Percentiles rank a stretch among this genome's conserved stretches.
Evolutionary conservation across 2,888 invertebrate genomes (phyloP).

Genomic region (Boloria euphrosyne): DNA sequence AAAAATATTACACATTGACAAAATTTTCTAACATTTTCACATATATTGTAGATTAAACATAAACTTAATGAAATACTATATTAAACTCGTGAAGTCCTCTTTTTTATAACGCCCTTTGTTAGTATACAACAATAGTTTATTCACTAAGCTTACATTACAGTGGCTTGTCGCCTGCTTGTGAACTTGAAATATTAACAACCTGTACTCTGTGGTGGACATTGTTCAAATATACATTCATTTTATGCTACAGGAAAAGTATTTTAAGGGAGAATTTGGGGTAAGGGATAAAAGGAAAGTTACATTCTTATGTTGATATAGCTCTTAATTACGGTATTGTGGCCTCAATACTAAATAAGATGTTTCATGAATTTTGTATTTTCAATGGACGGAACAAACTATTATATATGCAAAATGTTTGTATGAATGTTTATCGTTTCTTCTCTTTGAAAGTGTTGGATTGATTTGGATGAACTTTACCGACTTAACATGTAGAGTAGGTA

Average conservation of each 20-base stretch:
- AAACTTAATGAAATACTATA: not conserved
- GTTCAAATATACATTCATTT: constrained; percentile 20
- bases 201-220: constrained; percentile 21
- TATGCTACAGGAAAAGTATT: constrained; percentile 26
- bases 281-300: constrained; percentile 16
- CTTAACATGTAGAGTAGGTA: too few species aligned
- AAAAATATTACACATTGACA: too few species aligned
- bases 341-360: not conserved
- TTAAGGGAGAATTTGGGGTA: constrained; percentile 12
- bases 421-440: too few species aligned
- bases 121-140: constrained; percentile 31
- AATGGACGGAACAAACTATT: too few species aligned
- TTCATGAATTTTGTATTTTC: not conserved
- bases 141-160: constrained; percentile 24
- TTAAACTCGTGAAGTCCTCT: constrained; percentile 7
- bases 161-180: constrained; percentile 22
- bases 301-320: constrained; percentile 5
- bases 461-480: too few species aligned
- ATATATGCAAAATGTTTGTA: too few species aligned
- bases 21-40: too few species aligned
- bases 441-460: too few species aligned
- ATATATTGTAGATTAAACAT: too few species aligned
- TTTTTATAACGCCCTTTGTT: constrained; percentile 19
- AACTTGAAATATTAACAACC: constrained; percentile 34
- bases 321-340: constrained; percentile 15